Evolutionary conservation across 2,888 invertebrate genomes (phyloP).

Genomic region (Nemapogon koenigi): DNA sequence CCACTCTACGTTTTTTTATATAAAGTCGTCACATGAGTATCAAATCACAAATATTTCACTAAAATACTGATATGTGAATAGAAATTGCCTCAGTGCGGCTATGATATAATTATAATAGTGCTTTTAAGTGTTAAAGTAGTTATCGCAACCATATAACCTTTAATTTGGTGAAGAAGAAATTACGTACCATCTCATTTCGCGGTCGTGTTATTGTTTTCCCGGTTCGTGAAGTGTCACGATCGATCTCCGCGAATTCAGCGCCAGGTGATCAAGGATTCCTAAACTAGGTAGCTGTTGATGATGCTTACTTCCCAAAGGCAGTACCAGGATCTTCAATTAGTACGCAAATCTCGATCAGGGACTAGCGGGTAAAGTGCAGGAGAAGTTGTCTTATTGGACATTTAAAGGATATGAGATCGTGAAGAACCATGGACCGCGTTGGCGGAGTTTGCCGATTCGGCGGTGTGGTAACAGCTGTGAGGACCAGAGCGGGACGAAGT

Average conservation of each 20-base stretch:
- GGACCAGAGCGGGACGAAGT: slow-evolving; percentile 47
- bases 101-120: not conserved
- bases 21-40: slow-evolving; percentile 33
- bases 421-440: slow-evolving; percentile 48
- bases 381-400: too few relatives aligned
- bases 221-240: slow-evolving; percentile 11
- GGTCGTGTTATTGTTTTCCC: slow-evolving; percentile 41
- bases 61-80: not conserved
- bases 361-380: too few relatives aligned
- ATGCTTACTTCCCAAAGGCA: too few relatives aligned
- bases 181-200: slow-evolving; percentile 39
- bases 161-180: slow-evolving; percentile 40
- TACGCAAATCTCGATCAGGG: too few relatives aligned
- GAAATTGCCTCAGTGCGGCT: not conserved
- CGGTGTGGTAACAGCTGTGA: slow-evolving; percentile 53
- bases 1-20: slow-evolving; percentile 28
- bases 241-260: slow-evolving; percentile 6
- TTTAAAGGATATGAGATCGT: slow-evolving; percentile 1
- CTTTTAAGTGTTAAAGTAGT: not conserved
- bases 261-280: slow-evolving; percentile 3
- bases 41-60: not conserved
- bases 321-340: too few relatives aligned
- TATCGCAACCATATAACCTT: slow-evolving; percentile 18
- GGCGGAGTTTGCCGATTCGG: slow-evolving; percentile 59
- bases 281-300: not conserved